Evolutionary conservation across 2,888 invertebrate genomes (phyloP), one percentile per base, ranked within the genome.

Genomic region (Lepidochrysops patricia): DNA sequence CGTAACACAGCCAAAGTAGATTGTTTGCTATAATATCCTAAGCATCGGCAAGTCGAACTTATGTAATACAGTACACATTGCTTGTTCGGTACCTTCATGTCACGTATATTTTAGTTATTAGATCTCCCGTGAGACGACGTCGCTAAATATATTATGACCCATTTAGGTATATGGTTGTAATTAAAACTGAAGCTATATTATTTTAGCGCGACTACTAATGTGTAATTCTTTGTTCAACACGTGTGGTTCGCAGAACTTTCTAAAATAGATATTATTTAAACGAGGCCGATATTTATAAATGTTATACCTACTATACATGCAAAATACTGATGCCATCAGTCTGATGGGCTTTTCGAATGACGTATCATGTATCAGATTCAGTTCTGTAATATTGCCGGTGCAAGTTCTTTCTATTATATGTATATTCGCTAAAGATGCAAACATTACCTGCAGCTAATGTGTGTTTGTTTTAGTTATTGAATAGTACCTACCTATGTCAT

Each of bases 91-190:
- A 43, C 43, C 1, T 43, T 43, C 3, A 9, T 19, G 12, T 50
- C 7, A n/a, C 25, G 6, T 26, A 32, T 54, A 54, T 54, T 32
- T 54, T 32, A 7, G 54, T 29, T 32, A 27, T 9, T 19, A 54
- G 12, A 19, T 54, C 54, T 58, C 58, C 49, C 49, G 58, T 50
- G 58, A 49, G 49, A 34, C 58, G 9, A 49, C n/a, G 32, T 4
- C 25, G 19, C 25, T 58, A 50, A 49, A 34, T 12, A 34, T 49
- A 32, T 9, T 19, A n/a, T 49, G 34, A 58, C 50, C 25, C 49
- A 34, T 25, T 48, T 58, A n/a, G n/a, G n/a, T n/a, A 23, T 13
- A 32, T 49, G 2, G 5, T 25, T 50, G 32, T 34, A 13, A 34
- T 32, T 49, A 58, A 48, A 29, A 23, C 25, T 19, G 19, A 3